Evolutionary conservation across 2,888 invertebrate species (phyloP).

Genomic region (Drosophila setosimentum): DNA sequence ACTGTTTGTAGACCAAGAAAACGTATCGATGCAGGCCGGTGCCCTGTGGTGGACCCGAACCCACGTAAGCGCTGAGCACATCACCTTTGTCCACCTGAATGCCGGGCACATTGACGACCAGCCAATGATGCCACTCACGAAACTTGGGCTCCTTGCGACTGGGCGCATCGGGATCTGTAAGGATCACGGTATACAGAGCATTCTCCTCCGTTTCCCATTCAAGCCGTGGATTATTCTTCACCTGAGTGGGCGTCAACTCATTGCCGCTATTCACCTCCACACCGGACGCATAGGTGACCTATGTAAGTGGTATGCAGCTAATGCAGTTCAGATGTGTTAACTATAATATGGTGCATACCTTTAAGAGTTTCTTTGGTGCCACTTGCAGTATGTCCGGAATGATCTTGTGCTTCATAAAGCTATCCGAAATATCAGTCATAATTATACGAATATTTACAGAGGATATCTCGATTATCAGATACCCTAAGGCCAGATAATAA

Average conservation of each 20-base stretch:
- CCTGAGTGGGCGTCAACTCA: constrained; percentile 90
- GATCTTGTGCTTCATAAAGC: constrained; percentile 46
- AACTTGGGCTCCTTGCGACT: constrained; percentile 91
- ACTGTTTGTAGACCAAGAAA: constrained; percentile 91
- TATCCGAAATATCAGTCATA: constrained; percentile 33
- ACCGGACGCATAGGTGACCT: constrained; percentile 81
- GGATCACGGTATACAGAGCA: constrained; percentile 80
- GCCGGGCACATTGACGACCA: constrained; percentile 96
- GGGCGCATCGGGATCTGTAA: constrained; percentile 95
- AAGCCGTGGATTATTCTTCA: constrained; percentile 79
- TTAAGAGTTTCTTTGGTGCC: constrained; percentile 43
- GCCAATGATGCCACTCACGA: constrained; percentile 97
- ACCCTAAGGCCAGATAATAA: not conserved
- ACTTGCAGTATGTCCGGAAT: constrained; percentile 53
- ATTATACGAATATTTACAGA: not conserved
- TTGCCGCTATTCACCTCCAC: constrained; percentile 87
- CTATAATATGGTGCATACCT: constrained; percentile 38
- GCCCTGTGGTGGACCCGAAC: constrained; percentile 93
- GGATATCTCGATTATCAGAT: not conserved
- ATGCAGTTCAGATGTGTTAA: not conserved
- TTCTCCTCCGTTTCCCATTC: constrained; percentile 78
- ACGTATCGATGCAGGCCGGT: constrained; percentile 93
- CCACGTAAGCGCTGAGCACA: constrained; percentile 91
- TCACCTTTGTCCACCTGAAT: constrained; percentile 89
- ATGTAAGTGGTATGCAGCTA: too few species aligned